These are phyloP conservation scores for Pterocles orientalis DNA, from an alignment of 2,113 vertebrate species.

Conservation along the genomic window DNA sequence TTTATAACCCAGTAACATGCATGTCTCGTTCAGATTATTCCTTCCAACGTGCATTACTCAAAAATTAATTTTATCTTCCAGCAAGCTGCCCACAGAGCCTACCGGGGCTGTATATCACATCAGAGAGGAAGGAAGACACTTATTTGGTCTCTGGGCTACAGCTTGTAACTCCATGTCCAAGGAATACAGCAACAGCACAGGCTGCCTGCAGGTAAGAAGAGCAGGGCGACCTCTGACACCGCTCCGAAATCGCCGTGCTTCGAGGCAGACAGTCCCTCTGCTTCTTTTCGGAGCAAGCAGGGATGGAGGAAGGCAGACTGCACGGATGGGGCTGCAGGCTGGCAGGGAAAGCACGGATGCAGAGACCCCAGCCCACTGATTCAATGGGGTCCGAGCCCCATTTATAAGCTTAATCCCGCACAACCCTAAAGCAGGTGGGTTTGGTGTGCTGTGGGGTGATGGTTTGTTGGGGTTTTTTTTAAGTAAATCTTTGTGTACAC, in stretches of 20 bases:
- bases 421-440: background rate
- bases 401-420: background rate
- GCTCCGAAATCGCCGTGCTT: rapidly evolving
- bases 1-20: slow-evolving; percentile 50
- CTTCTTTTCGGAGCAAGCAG: rapidly evolving
- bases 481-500: background rate
- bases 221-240: rapidly evolving
- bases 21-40: slow-evolving; percentile 51
- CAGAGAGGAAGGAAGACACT: slow-evolving; percentile 17
- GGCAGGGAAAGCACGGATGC: background rate
- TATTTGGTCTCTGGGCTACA: slow-evolving; percentile 27
- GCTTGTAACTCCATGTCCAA: background rate
- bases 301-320: background rate
- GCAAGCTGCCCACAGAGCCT: slow-evolving; percentile 27
- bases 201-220: background rate
- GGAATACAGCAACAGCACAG: background rate
- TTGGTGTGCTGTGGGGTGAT: background rate
- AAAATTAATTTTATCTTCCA: slow-evolving; percentile 70
- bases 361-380: background rate
- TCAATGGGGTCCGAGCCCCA: rapidly evolving
- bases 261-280: background rate
- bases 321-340: rapidly evolving
- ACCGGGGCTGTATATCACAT: background rate
- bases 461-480: background rate
- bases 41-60: slow-evolving; percentile 57